Evolutionary conservation across 2,113 vertebrate species (phyloP).

Genomic region (Brachionichthys hirsutus): DNA sequence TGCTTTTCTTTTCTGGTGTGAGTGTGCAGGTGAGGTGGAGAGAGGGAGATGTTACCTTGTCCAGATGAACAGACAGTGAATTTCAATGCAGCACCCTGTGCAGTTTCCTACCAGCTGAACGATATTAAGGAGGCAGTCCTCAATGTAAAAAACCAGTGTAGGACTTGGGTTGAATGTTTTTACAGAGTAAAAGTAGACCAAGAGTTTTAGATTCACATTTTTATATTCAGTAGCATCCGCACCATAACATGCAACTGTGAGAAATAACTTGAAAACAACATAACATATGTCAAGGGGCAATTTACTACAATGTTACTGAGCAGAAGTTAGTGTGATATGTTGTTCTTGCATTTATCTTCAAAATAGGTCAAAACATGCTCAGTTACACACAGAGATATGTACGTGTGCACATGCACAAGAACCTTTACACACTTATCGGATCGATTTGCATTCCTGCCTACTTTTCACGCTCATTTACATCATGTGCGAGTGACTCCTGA

Average conservation of each 20-base stretch:
- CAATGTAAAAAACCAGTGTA: constrained; percentile 64
- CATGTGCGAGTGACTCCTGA: constrained; percentile 68
- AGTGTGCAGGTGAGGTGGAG: neutral
- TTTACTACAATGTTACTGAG: constrained; percentile 49
- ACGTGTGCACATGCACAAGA: constrained; percentile 30
- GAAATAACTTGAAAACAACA: constrained; percentile 29
- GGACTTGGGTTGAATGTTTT: constrained; percentile 39
- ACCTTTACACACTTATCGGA: constrained; percentile 55
- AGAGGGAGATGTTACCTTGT: constrained; percentile 12
- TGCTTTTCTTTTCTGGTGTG: neutral
- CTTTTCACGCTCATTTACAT: constrained; percentile 71
- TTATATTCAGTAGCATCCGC: constrained; percentile 25
- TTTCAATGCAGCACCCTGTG: constrained; percentile 60
- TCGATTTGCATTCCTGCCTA: constrained; percentile 65
- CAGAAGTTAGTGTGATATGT: constrained; percentile 45
- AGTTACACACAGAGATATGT: constrained; percentile 31
- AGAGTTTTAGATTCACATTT: constrained; percentile 26
- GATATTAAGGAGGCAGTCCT: constrained; percentile 66
- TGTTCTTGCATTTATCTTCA: constrained; percentile 35
- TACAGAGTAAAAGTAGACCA: constrained; percentile 21
- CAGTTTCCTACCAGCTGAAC: constrained; percentile 63
- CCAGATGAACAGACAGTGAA: constrained; percentile 58
- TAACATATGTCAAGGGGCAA: constrained; percentile 36
- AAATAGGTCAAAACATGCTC: constrained; percentile 55
- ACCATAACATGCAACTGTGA: constrained; percentile 10